phyloP scores from a whole-genome alignment of 2,888 invertebrate genomes.

The Incurvaria masculella region DNA sequence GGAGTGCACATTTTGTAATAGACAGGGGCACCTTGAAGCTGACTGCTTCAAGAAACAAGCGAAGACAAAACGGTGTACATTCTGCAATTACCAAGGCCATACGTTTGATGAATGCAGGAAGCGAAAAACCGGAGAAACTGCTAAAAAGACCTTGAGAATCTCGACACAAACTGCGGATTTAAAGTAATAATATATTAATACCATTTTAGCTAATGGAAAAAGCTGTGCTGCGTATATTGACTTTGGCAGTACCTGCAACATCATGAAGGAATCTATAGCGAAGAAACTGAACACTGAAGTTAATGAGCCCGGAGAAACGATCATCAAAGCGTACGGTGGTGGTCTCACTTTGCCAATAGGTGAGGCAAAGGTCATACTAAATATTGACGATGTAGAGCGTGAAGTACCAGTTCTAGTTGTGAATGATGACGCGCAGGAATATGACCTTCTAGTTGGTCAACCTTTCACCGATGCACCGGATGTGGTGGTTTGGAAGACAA shows the following conservation, averaged over 20 bases:
- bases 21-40: constrained; percentile 6
- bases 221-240: constrained; percentile 9
- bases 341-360: constrained; percentile 7
- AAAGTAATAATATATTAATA: no score
- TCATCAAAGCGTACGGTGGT: constrained; percentile 12
- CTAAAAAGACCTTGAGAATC: constrained; percentile 3
- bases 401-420: constrained; percentile 7
- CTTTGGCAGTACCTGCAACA: no score
- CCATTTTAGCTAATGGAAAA: no score
- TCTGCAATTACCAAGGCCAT: constrained; percentile 8
- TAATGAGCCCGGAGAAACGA: no score
- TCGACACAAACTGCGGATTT: constrained; percentile 8
- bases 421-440: constrained; percentile 7
- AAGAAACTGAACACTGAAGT: no score
- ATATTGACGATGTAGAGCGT: constrained; percentile 10
- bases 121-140: constrained; percentile 3
- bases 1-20: background rate
- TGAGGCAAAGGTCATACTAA: constrained; percentile 1
- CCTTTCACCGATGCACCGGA: constrained; percentile 9
- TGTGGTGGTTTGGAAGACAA: constrained; percentile 10
- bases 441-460: constrained; percentile 10
- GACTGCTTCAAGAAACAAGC: constrained; percentile 8
- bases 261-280: no score
- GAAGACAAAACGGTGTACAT: constrained; percentile 2
- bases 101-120: constrained; percentile 5